Evolutionary conservation across 2,888 invertebrate genomes (phyloP).

Genomic region (Trachelus tabidus): DNA sequence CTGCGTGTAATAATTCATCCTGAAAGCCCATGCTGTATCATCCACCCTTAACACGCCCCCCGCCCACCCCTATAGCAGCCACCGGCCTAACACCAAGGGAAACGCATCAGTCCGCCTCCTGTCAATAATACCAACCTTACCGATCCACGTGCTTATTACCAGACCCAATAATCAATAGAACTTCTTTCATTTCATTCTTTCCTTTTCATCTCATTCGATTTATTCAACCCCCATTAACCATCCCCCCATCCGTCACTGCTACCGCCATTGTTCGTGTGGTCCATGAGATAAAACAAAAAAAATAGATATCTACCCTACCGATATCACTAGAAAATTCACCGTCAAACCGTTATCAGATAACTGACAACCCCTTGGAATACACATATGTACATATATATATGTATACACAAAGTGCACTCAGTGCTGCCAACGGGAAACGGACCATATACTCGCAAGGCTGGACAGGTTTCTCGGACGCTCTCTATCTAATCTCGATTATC

Average conservation of each 20-base stretch:
- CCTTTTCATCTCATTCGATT: constrained; percentile 2
- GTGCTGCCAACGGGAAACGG: neutral
- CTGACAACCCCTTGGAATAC: neutral
- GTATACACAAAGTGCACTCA: neutral
- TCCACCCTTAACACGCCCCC: neutral
- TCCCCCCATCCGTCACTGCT: neutral
- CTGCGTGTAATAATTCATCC: neutral
- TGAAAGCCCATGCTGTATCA: neutral
- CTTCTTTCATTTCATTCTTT: neutral
- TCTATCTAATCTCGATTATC: neutral
- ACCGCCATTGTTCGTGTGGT: neutral
- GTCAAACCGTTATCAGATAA: neutral
- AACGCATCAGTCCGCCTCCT: constrained; percentile 29
- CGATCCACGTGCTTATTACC: constrained; percentile 29
- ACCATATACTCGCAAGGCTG: neutral
- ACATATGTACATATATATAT: too few relatives aligned
- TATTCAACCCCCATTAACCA: neutral
- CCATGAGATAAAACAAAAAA: neutral
- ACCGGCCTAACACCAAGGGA: neutral
- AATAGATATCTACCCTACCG: neutral
- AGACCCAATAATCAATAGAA: constrained; percentile 8
- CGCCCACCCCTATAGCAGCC: neutral
- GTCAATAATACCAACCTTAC: constrained; percentile 30
- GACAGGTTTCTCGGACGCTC: neutral
- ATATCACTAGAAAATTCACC: neutral